Percentiles rank a stretch among this genome's conserved stretches.
Evolutionary conservation across 2,888 invertebrate genomes (phyloP).

Genomic region (Drosophila buzzatii): DNA sequence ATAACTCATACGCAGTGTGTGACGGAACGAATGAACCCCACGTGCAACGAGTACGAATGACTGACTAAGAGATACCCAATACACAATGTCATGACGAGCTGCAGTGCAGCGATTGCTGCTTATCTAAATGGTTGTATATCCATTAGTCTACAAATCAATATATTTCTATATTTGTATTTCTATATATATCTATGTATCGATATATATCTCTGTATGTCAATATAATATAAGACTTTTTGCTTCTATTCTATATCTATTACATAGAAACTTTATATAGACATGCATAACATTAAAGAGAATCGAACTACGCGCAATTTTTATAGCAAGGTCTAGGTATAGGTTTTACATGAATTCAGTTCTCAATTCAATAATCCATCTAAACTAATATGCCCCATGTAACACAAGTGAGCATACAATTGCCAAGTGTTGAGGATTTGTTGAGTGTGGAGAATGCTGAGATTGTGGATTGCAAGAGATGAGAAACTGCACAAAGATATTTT

Average conservation of each 20-base stretch:
- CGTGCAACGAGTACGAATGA: fast-evolving
- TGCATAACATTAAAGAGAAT: no score
- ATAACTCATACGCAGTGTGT: constrained; percentile 77
- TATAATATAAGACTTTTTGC: background rate
- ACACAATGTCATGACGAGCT: background rate
- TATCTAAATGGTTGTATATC: no score
- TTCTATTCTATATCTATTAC: no score
- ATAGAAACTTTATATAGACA: no score
- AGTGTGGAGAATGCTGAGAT: constrained; percentile 8
- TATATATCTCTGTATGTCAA: background rate
- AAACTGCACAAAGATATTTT: constrained; percentile 3
- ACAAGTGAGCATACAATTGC: background rate
- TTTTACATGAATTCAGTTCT: no score
- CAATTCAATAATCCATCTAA: background rate
- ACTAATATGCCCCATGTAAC: background rate
- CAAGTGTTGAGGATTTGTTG: constrained; percentile 2
- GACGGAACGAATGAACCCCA: constrained; percentile 43
- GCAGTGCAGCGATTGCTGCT: background rate
- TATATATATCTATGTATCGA: background rate
- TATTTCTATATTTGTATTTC: background rate
- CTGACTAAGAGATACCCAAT: background rate
- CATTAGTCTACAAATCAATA: background rate
- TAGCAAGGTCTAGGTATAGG: no score
- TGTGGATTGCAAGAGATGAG: background rate
- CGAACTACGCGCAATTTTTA: no score